These are phyloP conservation scores for Epsilonema sp. DNA, from an alignment of 2,888 invertebrate species.

Conservation along the genomic window DNA sequence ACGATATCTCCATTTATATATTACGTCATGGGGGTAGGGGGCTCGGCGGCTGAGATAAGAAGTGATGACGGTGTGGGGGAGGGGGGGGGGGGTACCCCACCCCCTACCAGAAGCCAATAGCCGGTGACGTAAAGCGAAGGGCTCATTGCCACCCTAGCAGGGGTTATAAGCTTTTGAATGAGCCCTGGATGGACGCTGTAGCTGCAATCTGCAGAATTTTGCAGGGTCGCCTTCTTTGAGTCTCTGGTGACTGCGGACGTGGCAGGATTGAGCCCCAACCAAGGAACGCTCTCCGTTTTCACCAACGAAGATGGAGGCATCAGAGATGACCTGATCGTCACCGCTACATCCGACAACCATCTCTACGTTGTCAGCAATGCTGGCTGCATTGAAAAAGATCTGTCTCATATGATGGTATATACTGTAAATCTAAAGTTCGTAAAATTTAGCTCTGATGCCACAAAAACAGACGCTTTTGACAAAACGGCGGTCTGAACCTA, in stretches of 20 bases:
- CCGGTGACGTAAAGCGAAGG: no score
- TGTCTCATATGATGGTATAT: conserved; percentile 34
- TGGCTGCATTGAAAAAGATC: conserved; percentile 50
- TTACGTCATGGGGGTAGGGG: no score
- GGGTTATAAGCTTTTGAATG: no score
- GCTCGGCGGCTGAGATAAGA: no score
- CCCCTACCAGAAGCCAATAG: no score
- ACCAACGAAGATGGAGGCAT: conserved; percentile 69
- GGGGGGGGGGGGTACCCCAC: no score
- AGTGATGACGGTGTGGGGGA: no score
- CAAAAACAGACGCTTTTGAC: not conserved
- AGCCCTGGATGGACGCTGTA: no score
- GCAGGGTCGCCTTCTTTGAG: conserved; percentile 24
- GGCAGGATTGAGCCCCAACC: conserved; percentile 44
- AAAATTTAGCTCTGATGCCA: not conserved
- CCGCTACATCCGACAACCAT: conserved; percentile 46
- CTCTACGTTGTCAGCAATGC: conserved; percentile 92
- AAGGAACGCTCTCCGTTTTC: conserved; percentile 65
- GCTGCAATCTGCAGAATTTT: no score
- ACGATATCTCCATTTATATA: no score
- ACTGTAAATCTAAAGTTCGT: conserved; percentile 1
- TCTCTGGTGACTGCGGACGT: conserved; percentile 25
- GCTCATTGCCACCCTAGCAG: no score
- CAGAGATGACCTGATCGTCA: conserved; percentile 80
- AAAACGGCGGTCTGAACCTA: no score